A percentile compares a stretch with the other conserved stretches of the same genome.
Evolutionary conservation across 1,140 invertebrate species (phyloP).

Genomic region (Diploscapter pachys): DNA sequence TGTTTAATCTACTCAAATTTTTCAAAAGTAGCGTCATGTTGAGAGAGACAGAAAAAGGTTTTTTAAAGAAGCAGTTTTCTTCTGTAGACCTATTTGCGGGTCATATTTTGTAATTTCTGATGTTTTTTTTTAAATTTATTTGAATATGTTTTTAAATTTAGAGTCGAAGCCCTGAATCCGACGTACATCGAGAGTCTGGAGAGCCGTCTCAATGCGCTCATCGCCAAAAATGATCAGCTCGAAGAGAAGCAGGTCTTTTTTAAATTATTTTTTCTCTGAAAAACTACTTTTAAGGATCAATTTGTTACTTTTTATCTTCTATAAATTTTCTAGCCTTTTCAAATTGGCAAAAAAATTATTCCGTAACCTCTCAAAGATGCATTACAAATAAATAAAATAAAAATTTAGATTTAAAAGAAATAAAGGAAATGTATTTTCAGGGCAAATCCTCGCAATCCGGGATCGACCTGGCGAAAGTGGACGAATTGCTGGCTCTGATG

Average conservation of each 20-base stretch:
- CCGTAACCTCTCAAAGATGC: not conserved
- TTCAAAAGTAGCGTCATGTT: not conserved
- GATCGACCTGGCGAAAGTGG: constrained; percentile 24
- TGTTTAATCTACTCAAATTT: not conserved
- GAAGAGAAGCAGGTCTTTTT: constrained; percentile 4
- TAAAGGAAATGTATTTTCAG: not conserved
- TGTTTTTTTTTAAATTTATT: too few relatives aligned
- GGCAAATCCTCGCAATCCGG: not conserved
- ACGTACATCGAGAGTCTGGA: constrained; percentile 32
- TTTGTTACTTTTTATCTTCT: too few relatives aligned
- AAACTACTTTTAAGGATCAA: too few relatives aligned
- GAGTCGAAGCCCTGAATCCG: constrained; percentile 34
- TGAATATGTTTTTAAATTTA: constrained; percentile 24
- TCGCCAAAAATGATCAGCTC: constrained; percentile 29
- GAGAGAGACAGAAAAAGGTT: too few relatives aligned
- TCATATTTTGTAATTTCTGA: too few relatives aligned
- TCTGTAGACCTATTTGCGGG: too few relatives aligned
- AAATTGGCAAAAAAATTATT: not conserved
- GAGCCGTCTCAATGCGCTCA: constrained; percentile 27
- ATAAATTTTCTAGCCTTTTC: too few relatives aligned
- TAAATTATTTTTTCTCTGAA: too few relatives aligned
- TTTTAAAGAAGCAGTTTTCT: too few relatives aligned
- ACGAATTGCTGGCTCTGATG: constrained; percentile 38
- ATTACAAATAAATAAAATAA: not conserved
- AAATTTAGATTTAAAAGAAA: constrained; percentile 4